Conservation (phyloP, 1,140 invertebrate genomes). For the Cydia splendana region DNA sequence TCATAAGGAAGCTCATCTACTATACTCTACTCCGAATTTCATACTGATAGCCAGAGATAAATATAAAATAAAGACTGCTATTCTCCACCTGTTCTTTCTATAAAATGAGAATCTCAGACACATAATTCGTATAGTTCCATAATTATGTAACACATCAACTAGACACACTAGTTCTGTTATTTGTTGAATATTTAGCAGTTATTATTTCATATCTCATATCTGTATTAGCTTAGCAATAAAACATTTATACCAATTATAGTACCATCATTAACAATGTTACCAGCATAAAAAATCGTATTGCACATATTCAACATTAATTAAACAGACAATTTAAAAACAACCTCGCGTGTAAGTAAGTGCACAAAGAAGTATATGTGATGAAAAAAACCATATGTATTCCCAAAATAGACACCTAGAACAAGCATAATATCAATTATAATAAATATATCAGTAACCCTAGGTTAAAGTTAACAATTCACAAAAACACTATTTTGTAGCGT, state of each 20-base stretch:
- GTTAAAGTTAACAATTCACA: slow-evolving; percentile 50
- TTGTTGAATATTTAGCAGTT: too few relatives aligned
- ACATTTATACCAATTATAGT: background rate
- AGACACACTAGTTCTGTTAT: too few relatives aligned
- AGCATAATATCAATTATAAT: slow-evolving; percentile 46
- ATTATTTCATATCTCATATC: too few relatives aligned
- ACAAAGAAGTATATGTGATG: slow-evolving; percentile 50
- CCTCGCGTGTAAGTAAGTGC: slow-evolving; percentile 51
- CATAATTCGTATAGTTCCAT: too few relatives aligned
- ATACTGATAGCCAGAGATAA: background rate
- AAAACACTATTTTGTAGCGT: slow-evolving; percentile 42
- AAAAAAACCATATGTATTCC: slow-evolving; percentile 43
- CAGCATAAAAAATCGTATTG: slow-evolving; percentile 24
- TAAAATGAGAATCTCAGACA: too few relatives aligned
- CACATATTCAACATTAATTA: slow-evolving; percentile 45
- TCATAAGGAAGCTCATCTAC: background rate
- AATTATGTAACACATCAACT: too few relatives aligned
- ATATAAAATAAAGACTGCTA: background rate
- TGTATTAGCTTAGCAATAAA: background rate
- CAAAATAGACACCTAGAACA: slow-evolving; percentile 55
- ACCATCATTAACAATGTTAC: slow-evolving; percentile 14
- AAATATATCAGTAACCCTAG: slow-evolving; percentile 51
- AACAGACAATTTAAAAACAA: slow-evolving; percentile 46
- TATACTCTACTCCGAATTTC: background rate
- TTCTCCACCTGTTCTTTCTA: background rate